Evolutionary conservation across 2,797 vertebrate species (phyloP).

Genomic region (Tinamus major): DNA sequence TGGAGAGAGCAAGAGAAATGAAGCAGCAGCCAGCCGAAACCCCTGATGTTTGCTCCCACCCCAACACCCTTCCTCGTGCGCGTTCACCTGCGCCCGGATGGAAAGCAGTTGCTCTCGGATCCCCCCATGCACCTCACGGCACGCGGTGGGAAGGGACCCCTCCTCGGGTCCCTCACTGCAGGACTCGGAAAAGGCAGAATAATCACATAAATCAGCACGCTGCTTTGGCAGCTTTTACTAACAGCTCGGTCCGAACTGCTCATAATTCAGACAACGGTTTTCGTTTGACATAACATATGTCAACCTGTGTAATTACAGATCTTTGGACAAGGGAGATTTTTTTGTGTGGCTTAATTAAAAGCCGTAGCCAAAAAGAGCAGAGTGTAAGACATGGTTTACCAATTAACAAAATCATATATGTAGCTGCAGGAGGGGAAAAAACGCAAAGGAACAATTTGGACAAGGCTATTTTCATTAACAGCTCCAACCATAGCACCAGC

Average conservation of each 20-base stretch:
- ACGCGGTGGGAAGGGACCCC: not conserved
- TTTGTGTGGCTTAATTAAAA: constrained; percentile 4
- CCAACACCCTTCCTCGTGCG: not conserved
- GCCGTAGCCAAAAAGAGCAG: constrained; percentile 35
- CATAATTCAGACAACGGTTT: constrained; percentile 39
- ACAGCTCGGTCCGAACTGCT: accelerated
- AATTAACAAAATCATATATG: constrained; percentile 43
- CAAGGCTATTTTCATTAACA: constrained; percentile 30
- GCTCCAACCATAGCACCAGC: constrained; percentile 26
- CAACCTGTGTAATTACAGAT: constrained; percentile 59
- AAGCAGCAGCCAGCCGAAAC: not conserved
- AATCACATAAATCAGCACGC: constrained; percentile 9
- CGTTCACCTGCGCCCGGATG: not conserved
- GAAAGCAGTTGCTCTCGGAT: not conserved
- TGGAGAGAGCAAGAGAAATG: not conserved
- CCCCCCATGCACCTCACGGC: not conserved
- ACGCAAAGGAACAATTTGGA: constrained; percentile 13
- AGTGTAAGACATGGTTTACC: constrained; percentile 20
- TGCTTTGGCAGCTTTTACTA: constrained; percentile 17
- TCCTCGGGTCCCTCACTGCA: not conserved
- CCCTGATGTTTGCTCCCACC: not conserved
- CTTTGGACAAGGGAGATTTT: not conserved
- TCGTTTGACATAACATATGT: constrained; percentile 63
- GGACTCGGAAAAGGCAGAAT: not conserved
- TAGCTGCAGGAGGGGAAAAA: constrained; percentile 23